A percentile compares a stretch with the other conserved stretches of the same genome.
Conservation (phyloP, 2,113 vertebrate genomes). For the Hepsetus odoe region DNA sequence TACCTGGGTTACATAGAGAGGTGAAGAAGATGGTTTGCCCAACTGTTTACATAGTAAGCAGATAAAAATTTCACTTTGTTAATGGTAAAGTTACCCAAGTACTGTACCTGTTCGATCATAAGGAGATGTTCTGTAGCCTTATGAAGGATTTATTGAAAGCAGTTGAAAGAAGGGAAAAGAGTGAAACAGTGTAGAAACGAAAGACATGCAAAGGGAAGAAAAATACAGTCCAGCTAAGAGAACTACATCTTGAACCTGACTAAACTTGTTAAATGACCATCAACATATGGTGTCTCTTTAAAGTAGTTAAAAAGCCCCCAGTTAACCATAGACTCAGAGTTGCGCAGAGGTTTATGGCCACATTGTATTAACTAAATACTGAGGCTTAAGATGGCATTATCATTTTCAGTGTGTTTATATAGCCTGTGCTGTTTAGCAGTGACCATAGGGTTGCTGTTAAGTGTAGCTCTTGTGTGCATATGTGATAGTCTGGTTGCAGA, state of each 20-base stretch:
- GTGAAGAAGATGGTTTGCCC: conserved; percentile 8
- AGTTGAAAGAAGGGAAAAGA: conserved; percentile 67
- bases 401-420: conserved; percentile 5
- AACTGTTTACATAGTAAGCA: not conserved
- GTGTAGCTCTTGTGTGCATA: not conserved
- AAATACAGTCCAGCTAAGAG: conserved; percentile 51
- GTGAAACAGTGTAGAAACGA: conserved; percentile 58
- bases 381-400: not conserved
- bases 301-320: not conserved
- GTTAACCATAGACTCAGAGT: not conserved
- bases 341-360: not conserved
- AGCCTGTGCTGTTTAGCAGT: conserved; percentile 10
- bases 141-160: conserved; percentile 73
- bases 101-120: conserved; percentile 86
- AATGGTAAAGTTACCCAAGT: conserved; percentile 82
- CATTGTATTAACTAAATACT: conserved; percentile 13
- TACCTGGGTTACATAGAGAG: conserved; percentile 79
- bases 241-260: not conserved
- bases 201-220: conserved; percentile 54
- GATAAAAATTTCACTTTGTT: conserved; percentile 61
- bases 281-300: too few relatives aligned
- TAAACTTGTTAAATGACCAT: not conserved
- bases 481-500: not conserved
- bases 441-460: not conserved
- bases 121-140: conserved; percentile 84